Evolutionary conservation across 2,113 vertebrate genomes (phyloP).

Genomic region (Barnardius zonarius): DNA sequence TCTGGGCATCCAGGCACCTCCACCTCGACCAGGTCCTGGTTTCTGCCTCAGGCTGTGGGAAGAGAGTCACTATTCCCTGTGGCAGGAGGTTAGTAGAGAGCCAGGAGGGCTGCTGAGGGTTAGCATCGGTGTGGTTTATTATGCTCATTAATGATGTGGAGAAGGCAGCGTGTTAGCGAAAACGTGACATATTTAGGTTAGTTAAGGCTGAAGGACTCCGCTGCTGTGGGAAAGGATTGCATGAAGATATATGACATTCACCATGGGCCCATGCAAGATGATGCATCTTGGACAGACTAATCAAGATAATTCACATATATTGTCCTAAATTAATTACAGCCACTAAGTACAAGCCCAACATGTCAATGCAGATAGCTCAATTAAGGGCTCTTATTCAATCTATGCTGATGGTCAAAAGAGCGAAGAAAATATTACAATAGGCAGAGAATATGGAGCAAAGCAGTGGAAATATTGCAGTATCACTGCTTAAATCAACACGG

Average conservation of each 20-base stretch:
- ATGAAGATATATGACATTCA: neutral
- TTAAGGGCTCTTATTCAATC: conserved; percentile 47
- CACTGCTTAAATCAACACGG: neutral
- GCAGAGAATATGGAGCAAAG: neutral
- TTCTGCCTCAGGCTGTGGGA: neutral
- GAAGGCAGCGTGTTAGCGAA: conserved; percentile 25
- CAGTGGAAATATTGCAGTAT: neutral
- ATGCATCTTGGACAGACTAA: conserved; percentile 51
- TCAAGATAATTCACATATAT: conserved; percentile 58
- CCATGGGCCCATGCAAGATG: neutral
- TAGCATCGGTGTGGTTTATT: conserved; percentile 22
- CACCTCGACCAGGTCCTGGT: neutral
- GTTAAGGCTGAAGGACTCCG: conserved; percentile 31
- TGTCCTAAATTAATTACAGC: conserved; percentile 62
- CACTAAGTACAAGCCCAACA: conserved; percentile 57
- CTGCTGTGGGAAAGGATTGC: neutral
- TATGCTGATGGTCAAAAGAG: conserved; percentile 42
- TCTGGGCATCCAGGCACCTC: neutral
- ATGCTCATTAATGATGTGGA: conserved; percentile 35
- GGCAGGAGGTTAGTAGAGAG: neutral
- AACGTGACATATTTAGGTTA: conserved; percentile 60
- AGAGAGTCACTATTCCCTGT: neutral
- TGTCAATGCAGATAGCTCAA: conserved; percentile 57
- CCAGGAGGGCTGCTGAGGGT: neutral
- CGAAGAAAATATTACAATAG: neutral